A percentile compares a stretch with the other conserved stretches of the same genome.
These are phyloP conservation scores for Heterodera filipjevi DNA, from an alignment of 2,888 invertebrate genomes.

Conservation along the genomic window DNA sequence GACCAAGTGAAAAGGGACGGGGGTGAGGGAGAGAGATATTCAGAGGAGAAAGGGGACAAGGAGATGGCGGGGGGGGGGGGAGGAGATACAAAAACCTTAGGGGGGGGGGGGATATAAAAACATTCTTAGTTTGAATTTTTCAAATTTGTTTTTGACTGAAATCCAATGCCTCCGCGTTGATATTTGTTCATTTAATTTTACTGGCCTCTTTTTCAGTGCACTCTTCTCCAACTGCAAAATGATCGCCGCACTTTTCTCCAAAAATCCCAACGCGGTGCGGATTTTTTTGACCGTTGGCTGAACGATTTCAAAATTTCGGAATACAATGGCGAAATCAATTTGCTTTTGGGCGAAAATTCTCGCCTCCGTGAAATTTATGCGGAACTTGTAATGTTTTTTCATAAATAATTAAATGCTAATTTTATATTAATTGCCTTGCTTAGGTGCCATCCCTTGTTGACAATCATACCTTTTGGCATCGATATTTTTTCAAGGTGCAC, in stretches of 20 bases:
- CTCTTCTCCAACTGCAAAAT: conserved; percentile 51
- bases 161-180: no score
- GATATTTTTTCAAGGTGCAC: conserved; percentile 78
- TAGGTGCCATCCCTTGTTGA: conserved; percentile 71
- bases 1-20: conserved; percentile 38
- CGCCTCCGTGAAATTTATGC: conserved; percentile 73
- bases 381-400: conserved; percentile 71
- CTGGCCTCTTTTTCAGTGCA: conserved; percentile 34
- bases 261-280: conserved; percentile 42
- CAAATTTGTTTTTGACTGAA: no score
- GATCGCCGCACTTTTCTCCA: conserved; percentile 48
- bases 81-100: no score
- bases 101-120: no score
- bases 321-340: conserved; percentile 68
- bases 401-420: background rate
- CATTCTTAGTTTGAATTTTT: no score
- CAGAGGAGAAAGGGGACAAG: background rate
- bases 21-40: background rate
- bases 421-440: background rate
- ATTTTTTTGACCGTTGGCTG: conserved; percentile 49
- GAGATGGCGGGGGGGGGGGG: background rate
- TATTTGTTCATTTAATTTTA: background rate
- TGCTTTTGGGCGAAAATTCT: conserved; percentile 72
- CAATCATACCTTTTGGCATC: conserved; percentile 80
- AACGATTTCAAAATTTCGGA: conserved; percentile 50